These are phyloP conservation scores for Arion vulgaris DNA, from an alignment of 1,140 invertebrate genomes.

Conservation along the genomic window DNA sequence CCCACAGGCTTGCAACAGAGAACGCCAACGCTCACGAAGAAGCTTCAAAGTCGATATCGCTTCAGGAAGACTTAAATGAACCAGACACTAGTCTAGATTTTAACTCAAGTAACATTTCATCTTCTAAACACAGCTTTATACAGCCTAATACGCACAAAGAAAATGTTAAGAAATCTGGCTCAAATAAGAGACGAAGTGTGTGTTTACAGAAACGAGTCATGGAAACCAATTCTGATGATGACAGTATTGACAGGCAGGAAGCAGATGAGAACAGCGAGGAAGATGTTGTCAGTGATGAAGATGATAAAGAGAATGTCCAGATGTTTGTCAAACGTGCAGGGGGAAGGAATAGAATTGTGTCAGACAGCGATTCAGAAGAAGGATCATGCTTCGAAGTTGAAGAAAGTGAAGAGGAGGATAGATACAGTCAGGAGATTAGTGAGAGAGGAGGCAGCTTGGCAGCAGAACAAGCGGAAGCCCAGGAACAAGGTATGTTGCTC, in stretches of 20 bases:
- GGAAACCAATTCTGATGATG: not conserved
- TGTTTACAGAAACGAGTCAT: not conserved
- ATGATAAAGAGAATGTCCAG: slow-evolving; percentile 20
- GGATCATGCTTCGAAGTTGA: slow-evolving; percentile 2
- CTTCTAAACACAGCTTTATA: not conserved
- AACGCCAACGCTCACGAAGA: not conserved
- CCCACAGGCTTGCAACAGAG: not conserved
- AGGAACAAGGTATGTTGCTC: not conserved
- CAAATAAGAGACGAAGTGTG: not conserved
- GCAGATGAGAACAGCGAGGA: not conserved
- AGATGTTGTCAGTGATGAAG: not conserved
- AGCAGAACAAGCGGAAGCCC: not conserved
- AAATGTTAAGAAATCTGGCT: not conserved
- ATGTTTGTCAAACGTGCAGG: not conserved
- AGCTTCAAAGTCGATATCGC: not conserved
- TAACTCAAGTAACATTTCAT: too few relatives aligned
- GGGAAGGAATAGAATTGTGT: slow-evolving; percentile 2
- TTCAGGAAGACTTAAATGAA: not conserved
- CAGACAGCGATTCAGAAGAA: slow-evolving; percentile 10
- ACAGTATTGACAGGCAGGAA: not conserved
- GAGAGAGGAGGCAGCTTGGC: not conserved
- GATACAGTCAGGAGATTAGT: not conserved
- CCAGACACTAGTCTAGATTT: too few relatives aligned
- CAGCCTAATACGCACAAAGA: not conserved
- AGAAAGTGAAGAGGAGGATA: not conserved